Percentiles rank a stretch among this genome's conserved stretches.
Conservation (phyloP, 2,797 vertebrate species). For the Phaenicophaeus curvirostris region DNA sequence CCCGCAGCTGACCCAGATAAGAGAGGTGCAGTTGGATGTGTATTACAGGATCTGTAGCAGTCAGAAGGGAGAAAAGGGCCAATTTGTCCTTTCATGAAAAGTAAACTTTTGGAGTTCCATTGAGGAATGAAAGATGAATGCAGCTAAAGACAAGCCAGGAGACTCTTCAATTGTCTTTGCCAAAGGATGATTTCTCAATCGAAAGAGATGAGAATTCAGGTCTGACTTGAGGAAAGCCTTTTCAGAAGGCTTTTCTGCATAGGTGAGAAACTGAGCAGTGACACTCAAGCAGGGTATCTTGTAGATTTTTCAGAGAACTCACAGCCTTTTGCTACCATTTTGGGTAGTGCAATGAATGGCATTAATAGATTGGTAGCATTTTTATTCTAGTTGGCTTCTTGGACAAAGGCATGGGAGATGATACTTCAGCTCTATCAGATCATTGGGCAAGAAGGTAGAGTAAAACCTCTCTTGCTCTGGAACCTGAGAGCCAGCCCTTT, state of each 20-base stretch:
- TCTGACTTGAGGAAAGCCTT: background rate
- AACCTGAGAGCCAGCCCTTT: background rate
- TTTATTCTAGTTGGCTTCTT: background rate
- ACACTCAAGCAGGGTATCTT: background rate
- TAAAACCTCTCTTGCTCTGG: background rate
- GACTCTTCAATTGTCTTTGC: background rate
- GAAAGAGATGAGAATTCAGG: background rate
- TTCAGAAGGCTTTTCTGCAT: background rate
- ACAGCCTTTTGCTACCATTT: background rate
- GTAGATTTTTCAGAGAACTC: background rate
- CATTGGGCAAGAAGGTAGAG: background rate
- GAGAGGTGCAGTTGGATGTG: background rate
- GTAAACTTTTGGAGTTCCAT: constrained; percentile 28
- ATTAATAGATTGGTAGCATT: background rate
- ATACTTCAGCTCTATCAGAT: background rate
- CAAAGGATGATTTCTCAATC: constrained; percentile 28
- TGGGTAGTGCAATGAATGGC: background rate
- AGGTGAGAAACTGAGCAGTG: background rate
- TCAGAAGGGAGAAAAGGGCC: constrained; percentile 29
- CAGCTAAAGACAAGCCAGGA: background rate
- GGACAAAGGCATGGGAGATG: background rate
- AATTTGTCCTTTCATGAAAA: constrained; percentile 29
- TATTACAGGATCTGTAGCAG: constrained; percentile 24
- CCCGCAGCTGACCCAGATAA: constrained; percentile 48
- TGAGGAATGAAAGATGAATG: constrained; percentile 11